phyloP scores from a whole-genome alignment of 1,140 invertebrate genomes.

The Potamilus streckersoni region DNA sequence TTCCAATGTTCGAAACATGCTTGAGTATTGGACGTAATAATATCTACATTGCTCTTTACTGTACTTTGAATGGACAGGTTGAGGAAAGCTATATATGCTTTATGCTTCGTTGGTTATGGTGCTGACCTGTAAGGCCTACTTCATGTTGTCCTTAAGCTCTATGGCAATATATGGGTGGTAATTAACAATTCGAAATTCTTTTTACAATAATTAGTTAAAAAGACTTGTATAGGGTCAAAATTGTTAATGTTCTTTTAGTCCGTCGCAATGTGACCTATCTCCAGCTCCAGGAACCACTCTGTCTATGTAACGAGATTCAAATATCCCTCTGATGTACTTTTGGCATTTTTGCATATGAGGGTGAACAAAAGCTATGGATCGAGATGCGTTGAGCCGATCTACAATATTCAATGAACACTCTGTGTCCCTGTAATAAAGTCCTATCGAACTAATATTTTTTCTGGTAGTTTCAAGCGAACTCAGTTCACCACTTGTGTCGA shows the following conservation, averaged over 20 bases:
- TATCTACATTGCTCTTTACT: too few species aligned
- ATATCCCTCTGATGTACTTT: conserved; percentile 17
- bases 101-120: too few species aligned
- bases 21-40: too few species aligned
- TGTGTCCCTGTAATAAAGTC: conserved; percentile 6
- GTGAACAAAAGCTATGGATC: background rate
- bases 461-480: conserved; percentile 6
- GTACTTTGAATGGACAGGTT: too few species aligned
- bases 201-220: too few species aligned
- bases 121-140: too few species aligned
- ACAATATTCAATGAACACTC: background rate
- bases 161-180: too few species aligned
- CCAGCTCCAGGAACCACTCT: background rate
- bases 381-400: background rate
- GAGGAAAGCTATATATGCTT: too few species aligned
- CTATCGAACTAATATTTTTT: background rate
- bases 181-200: too few species aligned
- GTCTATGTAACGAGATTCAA: background rate
- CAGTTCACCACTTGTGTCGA: conserved; percentile 15
- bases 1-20: too few species aligned
- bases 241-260: conserved; percentile 6
- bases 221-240: too few species aligned
- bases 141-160: too few species aligned
- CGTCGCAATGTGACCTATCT: conserved; percentile 7
- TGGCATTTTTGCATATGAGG: conserved; percentile 4